Conservation (phyloP, 2,113 vertebrate species). For the Coptodon bakossiorum region DNA sequence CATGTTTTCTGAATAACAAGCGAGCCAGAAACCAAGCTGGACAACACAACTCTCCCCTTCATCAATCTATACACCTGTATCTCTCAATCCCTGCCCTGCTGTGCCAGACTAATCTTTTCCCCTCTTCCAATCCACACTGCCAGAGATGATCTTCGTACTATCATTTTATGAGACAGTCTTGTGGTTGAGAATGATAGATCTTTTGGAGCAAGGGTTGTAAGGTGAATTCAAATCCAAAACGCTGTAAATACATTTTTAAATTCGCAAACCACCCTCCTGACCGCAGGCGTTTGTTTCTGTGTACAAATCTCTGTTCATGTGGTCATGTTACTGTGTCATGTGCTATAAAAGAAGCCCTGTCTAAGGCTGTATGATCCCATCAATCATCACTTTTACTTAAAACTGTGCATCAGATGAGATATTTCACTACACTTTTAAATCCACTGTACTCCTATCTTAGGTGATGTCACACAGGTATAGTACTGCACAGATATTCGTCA, state of each 20-base stretch:
- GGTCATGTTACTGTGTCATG: neutral
- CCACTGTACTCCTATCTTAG: neutral
- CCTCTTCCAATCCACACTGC: neutral
- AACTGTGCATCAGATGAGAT: neutral
- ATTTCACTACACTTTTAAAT: neutral
- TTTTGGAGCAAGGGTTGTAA: neutral
- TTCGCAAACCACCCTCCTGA: neutral
- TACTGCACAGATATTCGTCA: neutral
- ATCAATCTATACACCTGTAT: conserved; percentile 33
- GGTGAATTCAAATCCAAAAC: neutral
- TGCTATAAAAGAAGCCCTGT: neutral
- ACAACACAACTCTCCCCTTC: conserved; percentile 4
- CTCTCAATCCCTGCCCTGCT: neutral
- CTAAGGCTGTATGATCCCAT: neutral
- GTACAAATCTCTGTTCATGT: neutral
- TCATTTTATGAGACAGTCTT: neutral
- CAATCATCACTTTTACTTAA: neutral
- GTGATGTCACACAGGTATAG: neutral
- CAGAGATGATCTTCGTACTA: neutral
- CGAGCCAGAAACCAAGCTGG: neutral
- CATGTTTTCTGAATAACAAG: conserved; percentile 4
- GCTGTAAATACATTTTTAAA: neutral
- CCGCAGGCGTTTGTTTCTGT: neutral
- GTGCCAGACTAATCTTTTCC: neutral
- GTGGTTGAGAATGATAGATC: neutral